Evolutionary conservation across 2,888 invertebrate genomes (phyloP).

Genomic region (Zaprionus lineosus): DNA sequence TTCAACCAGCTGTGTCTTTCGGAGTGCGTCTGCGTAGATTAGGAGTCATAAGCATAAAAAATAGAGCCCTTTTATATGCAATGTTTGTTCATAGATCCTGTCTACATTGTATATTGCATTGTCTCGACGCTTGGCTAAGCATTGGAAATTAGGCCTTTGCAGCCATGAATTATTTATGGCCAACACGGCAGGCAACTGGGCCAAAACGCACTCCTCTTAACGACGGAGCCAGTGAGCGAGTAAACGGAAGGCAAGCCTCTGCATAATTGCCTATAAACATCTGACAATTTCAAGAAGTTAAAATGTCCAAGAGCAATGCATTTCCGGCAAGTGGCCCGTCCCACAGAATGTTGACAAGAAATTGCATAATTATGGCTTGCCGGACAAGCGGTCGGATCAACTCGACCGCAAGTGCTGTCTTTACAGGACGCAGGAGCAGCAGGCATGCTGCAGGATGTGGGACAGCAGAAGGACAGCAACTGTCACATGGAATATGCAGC

Average conservation of each 20-base stretch:
- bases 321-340: constrained; percentile 58
- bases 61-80: constrained; percentile 44
- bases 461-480: constrained; percentile 23
- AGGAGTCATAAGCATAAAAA: constrained; percentile 57
- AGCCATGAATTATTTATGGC: constrained; percentile 69
- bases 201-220: constrained; percentile 22
- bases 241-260: constrained; percentile 53
- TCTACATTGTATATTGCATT: constrained; percentile 53
- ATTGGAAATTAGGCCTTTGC: constrained; percentile 64
- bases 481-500: too few relatives aligned
- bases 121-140: constrained; percentile 52
- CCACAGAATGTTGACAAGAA: constrained; percentile 79
- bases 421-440: constrained; percentile 51
- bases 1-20: not conserved
- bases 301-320: constrained; percentile 63
- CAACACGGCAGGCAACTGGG: constrained; percentile 28
- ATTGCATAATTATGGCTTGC: constrained; percentile 81
- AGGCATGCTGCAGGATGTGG: constrained; percentile 41
- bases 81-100: constrained; percentile 27
- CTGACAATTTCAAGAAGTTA: constrained; percentile 65
- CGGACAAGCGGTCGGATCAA: constrained; percentile 77
- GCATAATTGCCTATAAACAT: constrained; percentile 71
- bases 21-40: constrained; percentile 35
- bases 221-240: too few relatives aligned
- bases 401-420: constrained; percentile 71